Evolutionary conservation across 2,797 vertebrate species (phyloP).

Genomic region (Rhinophrynus dorsalis): DNA sequence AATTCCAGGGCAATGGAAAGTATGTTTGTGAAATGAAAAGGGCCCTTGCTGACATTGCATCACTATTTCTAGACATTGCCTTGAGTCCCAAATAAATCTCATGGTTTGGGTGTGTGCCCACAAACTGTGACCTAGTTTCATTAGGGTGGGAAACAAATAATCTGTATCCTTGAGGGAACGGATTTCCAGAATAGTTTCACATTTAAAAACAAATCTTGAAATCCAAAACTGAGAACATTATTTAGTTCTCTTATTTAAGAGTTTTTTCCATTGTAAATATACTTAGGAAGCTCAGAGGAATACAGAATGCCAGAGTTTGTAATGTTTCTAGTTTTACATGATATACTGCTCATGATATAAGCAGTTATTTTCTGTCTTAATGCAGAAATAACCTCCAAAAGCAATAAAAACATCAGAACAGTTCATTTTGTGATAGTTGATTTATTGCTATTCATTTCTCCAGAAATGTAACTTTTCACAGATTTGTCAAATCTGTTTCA

Average conservation of each 20-base stretch:
- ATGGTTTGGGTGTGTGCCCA: conserved; percentile 57
- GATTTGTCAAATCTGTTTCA: too few species aligned
- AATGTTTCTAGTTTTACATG: not conserved
- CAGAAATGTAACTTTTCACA: too few species aligned
- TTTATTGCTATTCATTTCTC: too few species aligned
- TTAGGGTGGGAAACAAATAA: conserved; percentile 59
- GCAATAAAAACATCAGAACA: too few species aligned
- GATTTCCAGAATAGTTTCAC: conserved; percentile 57
- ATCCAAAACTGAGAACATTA: conserved; percentile 40
- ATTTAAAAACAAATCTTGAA: conserved; percentile 38
- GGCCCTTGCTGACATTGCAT: conserved; percentile 63
- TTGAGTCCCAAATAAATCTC: conserved; percentile 62
- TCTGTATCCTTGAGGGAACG: conserved; percentile 55
- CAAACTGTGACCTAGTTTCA: conserved; percentile 68
- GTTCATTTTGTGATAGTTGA: too few species aligned
- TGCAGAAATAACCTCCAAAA: not conserved
- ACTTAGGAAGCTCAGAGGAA: conserved; percentile 3
- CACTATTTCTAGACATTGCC: conserved; percentile 63
- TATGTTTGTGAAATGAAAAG: conserved; percentile 61
- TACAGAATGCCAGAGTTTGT: not conserved
- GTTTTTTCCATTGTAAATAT: conserved; percentile 23
- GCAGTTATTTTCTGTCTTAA: not conserved
- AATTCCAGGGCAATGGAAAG: conserved; percentile 63
- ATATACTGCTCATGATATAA: not conserved
- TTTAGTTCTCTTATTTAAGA: conserved; percentile 8